Evolutionary conservation across 2,888 invertebrate species (phyloP), one percentile per base, ranked within the genome.

Genomic region (Eupithecia vulgata): DNA sequence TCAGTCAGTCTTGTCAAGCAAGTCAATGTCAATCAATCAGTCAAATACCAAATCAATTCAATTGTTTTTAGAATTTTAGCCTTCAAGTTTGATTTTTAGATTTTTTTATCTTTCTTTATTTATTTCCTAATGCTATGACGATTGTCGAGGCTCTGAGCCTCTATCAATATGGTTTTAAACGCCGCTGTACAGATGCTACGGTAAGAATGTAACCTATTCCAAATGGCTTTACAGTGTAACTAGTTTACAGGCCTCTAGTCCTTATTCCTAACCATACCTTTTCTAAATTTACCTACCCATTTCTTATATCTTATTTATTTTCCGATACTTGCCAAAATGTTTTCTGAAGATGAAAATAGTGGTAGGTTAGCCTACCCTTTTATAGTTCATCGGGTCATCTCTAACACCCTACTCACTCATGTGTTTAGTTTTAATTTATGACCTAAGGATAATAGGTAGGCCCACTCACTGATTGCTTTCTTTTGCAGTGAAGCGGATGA

Each of bases 121-220:
- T 86, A 83, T 85, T 89, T 86, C 88, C 90, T 90, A 85, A 94
- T 94, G 94, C 89, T 93, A 87, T 95, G 94, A 94, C 90, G 88
- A 89, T 88, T 87, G 83, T 80, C 84, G 93, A 93, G 93, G 94
- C 93, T 89, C 82, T 89, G 87, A 87, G 94, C 94, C 93, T 94
- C 92, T 86, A 85, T 88, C 88, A 95, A 91, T 91, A 97, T 97
- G 97, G 96, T 96, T 89, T 95, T 96, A 91, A 96, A 96, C 91
- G 96, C 96, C 86, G 97, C 97, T 88, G 95, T 96, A 83, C 96
- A 97, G 93, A 96, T 96, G 92, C 93, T 97, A 82, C 96, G 96
- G 97, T 97, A 91, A 92, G 95, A 68, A 52, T 52, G 52, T 52
- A 52, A 52, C 52, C 48, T 48, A 48, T 52, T 52, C 8, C 48